Percentiles rank a stretch among this genome's conserved stretches.
These are phyloP conservation scores for Melanotaenia boesemani DNA, from an alignment of 2,797 vertebrate species.

Conservation along the genomic window DNA sequence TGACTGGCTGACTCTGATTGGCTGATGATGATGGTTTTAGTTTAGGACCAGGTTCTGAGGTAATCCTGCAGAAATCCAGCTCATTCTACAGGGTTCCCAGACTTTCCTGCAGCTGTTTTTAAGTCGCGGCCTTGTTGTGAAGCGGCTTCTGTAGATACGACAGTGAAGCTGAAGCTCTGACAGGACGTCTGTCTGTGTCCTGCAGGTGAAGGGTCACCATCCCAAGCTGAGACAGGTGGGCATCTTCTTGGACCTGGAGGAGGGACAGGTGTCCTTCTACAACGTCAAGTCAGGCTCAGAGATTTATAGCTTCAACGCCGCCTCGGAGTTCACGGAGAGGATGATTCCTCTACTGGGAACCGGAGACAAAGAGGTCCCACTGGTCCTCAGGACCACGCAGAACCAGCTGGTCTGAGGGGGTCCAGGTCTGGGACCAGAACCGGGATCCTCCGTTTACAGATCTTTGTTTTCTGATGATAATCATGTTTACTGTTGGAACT, in stretches of 20 bases:
- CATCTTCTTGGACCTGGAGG: slow-evolving; percentile 80
- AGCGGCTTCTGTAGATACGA: too few relatives aligned
- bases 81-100: too few relatives aligned
- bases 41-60: too few relatives aligned
- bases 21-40: too few relatives aligned
- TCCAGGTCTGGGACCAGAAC: background rate
- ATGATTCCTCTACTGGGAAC: slow-evolving; percentile 83
- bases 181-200: background rate
- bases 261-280: slow-evolving; percentile 81
- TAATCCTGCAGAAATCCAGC: too few relatives aligned
- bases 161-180: too few relatives aligned
- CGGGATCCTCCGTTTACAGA: background rate
- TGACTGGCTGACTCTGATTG: too few relatives aligned
- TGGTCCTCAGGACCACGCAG: slow-evolving; percentile 69
- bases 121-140: too few relatives aligned
- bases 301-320: slow-evolving; percentile 69
- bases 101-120: too few relatives aligned
- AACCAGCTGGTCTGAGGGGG: slow-evolving; percentile 30
- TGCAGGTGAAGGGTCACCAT: slow-evolving; percentile 71
- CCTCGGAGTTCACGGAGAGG: slow-evolving; percentile 57
- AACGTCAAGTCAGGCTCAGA: slow-evolving; percentile 78
- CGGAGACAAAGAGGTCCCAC: slow-evolving; percentile 81
- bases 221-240: slow-evolving; percentile 75
- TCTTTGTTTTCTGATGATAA: too few relatives aligned
- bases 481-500: too few relatives aligned